Evolutionary conservation across 2,113 vertebrate species (phyloP).

Genomic region (Azemiops feae): DNA sequence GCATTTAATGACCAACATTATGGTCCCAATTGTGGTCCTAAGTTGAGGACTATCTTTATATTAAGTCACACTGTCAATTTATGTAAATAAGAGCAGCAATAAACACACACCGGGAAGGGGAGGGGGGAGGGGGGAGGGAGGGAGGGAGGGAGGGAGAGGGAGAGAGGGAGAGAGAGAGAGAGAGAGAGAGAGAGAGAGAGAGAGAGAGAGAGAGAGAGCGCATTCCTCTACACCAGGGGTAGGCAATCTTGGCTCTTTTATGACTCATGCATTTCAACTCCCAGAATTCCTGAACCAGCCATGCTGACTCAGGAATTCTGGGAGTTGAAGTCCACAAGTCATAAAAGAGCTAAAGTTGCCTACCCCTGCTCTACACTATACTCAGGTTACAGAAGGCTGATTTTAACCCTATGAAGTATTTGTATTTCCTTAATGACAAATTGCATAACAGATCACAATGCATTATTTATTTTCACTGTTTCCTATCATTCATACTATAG

Average conservation of each 20-base stretch:
- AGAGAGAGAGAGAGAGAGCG: too few species aligned
- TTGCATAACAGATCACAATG: slow-evolving; percentile 8
- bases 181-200: neutral
- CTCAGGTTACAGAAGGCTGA: neutral
- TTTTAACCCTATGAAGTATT: neutral
- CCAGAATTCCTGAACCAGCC: too few species aligned
- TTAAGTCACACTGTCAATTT: neutral
- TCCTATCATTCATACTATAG: slow-evolving; percentile 19
- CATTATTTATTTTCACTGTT: slow-evolving; percentile 34
- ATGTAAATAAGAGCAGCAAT: neutral
- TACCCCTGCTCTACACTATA: neutral
- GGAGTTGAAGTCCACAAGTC: too few species aligned
- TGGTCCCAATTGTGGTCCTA: neutral
- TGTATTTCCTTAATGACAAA: slow-evolving; percentile 25
- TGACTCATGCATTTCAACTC: too few species aligned
- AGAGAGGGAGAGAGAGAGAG: too few species aligned
- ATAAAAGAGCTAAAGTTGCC: too few species aligned
- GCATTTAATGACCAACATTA: neutral
- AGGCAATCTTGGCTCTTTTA: too few species aligned
- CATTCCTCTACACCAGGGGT: too few species aligned
- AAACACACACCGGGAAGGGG: neutral
- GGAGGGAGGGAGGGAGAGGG: too few species aligned
- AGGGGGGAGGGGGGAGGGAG: neutral
- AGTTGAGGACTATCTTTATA: neutral
- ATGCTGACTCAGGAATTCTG: too few species aligned